Percentiles rank a stretch among this genome's conserved stretches.
Conservation (phyloP, 2,888 invertebrate species). For the Callinectes sapidus region DNA sequence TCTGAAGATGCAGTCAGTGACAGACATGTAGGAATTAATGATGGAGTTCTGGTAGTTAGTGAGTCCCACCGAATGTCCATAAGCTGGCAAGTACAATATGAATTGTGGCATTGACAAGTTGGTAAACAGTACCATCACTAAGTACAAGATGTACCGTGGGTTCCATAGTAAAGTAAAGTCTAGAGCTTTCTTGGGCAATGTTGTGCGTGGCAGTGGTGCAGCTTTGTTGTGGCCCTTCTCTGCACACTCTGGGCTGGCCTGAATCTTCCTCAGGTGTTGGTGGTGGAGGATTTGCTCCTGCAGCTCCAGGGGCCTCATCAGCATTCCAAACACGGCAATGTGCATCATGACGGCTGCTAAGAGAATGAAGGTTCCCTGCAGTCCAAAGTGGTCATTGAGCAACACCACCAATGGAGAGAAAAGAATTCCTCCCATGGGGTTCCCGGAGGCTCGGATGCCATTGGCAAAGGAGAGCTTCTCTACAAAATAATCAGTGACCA, state of each 20-base stretch:
- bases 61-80: conserved; percentile 53
- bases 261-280: not conserved
- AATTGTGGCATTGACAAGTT: conserved; percentile 41
- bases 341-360: conserved; percentile 64
- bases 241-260: not conserved
- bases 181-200: conserved; percentile 40
- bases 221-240: not conserved
- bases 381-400: conserved; percentile 43
- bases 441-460: conserved; percentile 65
- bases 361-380: conserved; percentile 57
- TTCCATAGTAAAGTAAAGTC: conserved; percentile 55
- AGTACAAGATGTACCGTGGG: conserved; percentile 52
- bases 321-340: conserved; percentile 48
- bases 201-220: not conserved
- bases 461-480: conserved; percentile 61
- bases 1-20: conserved; percentile 46
- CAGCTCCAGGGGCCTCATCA: conserved; percentile 59
- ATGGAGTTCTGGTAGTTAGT: conserved; percentile 50
- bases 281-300: conserved; percentile 53
- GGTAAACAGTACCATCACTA: conserved; percentile 43
- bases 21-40: conserved; percentile 48
- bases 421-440: conserved; percentile 65
- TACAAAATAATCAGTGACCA: conserved; percentile 56
- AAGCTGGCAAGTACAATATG: conserved; percentile 49
- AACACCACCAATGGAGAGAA: conserved; percentile 61